Evolutionary conservation across 2,888 invertebrate genomes (phyloP), one percentile per base, ranked within the genome.

Genomic region (Sisyra terminalis): DNA sequence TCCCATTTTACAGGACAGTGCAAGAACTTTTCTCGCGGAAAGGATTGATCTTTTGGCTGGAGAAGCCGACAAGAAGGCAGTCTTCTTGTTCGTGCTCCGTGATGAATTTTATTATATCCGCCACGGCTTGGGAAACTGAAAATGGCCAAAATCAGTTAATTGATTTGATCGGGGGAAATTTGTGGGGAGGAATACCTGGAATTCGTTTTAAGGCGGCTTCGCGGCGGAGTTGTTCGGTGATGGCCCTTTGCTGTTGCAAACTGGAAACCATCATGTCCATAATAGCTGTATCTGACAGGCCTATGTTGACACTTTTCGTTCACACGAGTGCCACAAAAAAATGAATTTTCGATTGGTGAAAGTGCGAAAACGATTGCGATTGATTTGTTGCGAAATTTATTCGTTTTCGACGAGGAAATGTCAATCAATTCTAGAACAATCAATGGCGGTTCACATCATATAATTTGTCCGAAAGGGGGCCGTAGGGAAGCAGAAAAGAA

Each of bases 231-330:
- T 94, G 94, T 60, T 93, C 92, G 45, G 90, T 92, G 50, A 92
- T 78, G 65, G 84, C 79, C 54, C 88, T 77, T 70, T 93, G 93
- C 70, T 93, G 92, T 65, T 92, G 92, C 57, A 93, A 71, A 64
- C 82, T 88, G 54, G 88, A 84, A 71, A 89, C 86, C 80, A 87
- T 85, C 77, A 87, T 84, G 71, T 85, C 86, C 79, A 87, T 82
- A 68, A 85, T 79, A 70, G 84, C 84, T 58, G 83, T 84, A 64
- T 84, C 81, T 66, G 84, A 83, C 67, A 84, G 79, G 76, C 82
- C 82, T 83, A 84, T 83, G 78, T 71, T 83, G 75, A 60, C 50
- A 51, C 49, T 49, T 52, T 44, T 39, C 32, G 36, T 31, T 40
- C 9, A 40, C 24, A 24, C 24, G 24, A 24, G 24, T 24, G 24